These are phyloP conservation scores for Belgica antarctica DNA, from an alignment of 2,888 invertebrate genomes.

Conservation along the genomic window DNA sequence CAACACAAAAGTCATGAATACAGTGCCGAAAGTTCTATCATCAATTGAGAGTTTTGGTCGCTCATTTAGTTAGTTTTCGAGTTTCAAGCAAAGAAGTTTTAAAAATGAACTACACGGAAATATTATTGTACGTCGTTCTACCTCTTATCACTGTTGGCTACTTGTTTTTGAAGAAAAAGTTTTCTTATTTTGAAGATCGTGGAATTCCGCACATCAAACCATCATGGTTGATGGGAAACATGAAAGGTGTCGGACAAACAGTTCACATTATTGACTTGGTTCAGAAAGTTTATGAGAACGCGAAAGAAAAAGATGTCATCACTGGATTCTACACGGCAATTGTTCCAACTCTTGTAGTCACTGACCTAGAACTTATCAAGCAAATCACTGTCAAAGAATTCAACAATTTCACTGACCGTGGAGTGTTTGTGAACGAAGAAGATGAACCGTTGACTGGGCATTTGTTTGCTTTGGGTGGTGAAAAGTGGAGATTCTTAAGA, in stretches of 20 bases:
- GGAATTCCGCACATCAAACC: constrained; percentile 9
- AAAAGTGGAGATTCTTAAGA: constrained; percentile 32
- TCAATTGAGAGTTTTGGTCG: too few species aligned
- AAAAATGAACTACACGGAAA: background rate
- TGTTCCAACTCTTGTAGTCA: constrained; percentile 13
- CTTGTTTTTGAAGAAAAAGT: constrained; percentile 32
- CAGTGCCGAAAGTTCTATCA: too few species aligned
- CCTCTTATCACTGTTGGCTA: background rate
- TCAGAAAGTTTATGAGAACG: constrained; percentile 16
- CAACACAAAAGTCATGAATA: too few species aligned
- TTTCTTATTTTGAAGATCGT: background rate
- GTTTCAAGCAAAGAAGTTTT: too few species aligned
- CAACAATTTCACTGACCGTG: constrained; percentile 22
- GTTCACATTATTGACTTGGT: constrained; percentile 1
- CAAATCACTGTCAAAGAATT: constrained; percentile 41
- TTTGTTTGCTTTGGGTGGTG: constrained; percentile 24
- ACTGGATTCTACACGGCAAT: constrained; percentile 30
- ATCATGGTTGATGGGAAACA: constrained; percentile 2
- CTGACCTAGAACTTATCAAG: constrained; percentile 34
- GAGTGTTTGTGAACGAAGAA: constrained; percentile 37
- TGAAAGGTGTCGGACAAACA: background rate
- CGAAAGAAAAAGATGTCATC: constrained; percentile 36
- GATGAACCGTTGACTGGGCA: constrained; percentile 35
- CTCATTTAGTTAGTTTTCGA: too few species aligned
- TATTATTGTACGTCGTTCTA: background rate